Evolutionary conservation across 1,140 invertebrate genomes (phyloP).

Genomic region (Drosophila pachea): DNA sequence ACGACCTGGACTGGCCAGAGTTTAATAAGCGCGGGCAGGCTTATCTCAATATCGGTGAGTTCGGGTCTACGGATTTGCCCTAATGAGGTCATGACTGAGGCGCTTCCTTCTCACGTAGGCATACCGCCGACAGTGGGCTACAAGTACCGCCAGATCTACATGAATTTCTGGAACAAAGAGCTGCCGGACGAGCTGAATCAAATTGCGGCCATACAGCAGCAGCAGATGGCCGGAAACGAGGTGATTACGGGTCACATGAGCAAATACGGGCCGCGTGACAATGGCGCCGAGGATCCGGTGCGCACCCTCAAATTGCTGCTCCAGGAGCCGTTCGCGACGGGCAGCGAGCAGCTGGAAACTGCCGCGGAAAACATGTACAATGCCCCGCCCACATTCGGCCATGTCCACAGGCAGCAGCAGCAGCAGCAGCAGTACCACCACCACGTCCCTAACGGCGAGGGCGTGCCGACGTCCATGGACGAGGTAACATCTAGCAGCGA

Average conservation of each 20-base stretch:
- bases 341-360: conserved; percentile 47
- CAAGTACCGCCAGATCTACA: conserved; percentile 83
- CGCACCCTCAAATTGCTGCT: conserved; percentile 68
- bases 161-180: conserved; percentile 86
- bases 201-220: conserved; percentile 77
- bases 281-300: conserved; percentile 70
- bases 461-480: conserved; percentile 14
- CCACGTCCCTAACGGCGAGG: no score
- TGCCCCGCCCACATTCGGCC: conserved; percentile 73
- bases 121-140: conserved; percentile 83
- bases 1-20: conserved; percentile 88
- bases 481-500: conserved; percentile 21
- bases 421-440: conserved; percentile 8
- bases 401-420: conserved; percentile 51
- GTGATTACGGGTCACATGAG: conserved; percentile 78
- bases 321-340: conserved; percentile 48
- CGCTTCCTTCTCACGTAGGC: conserved; percentile 79
- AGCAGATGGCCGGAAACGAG: conserved; percentile 50
- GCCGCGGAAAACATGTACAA: conserved; percentile 77
- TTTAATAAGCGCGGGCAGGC: conserved; percentile 86
- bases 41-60: conserved; percentile 88
- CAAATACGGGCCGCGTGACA: conserved; percentile 69
- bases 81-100: conserved; percentile 1
- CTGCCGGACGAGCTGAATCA: conserved; percentile 82
- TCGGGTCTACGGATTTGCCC: background rate